Percentiles rank a stretch among this genome's conserved stretches.
Evolutionary conservation across 2,888 invertebrate species (phyloP).

Genomic region (Phortica okadai): DNA sequence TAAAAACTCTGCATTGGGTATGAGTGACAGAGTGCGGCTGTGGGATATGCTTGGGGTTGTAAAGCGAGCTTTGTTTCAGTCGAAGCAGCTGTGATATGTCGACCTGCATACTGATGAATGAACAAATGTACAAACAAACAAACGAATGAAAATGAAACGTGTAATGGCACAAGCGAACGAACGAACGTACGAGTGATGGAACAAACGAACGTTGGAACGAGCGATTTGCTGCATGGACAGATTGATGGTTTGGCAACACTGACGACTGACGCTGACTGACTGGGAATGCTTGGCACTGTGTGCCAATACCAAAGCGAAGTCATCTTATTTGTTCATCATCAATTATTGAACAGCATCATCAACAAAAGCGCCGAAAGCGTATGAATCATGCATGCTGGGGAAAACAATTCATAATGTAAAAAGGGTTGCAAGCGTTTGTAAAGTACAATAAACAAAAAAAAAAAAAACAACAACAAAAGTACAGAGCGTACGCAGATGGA

Average conservation of each 20-base stretch:
- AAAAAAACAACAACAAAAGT: conserved; percentile 12
- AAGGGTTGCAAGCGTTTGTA: conserved; percentile 1
- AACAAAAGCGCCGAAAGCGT: conserved; percentile 44
- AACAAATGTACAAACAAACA: conserved; percentile 67
- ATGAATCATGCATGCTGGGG: conserved; percentile 41
- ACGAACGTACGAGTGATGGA: conserved; percentile 65
- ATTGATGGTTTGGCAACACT: neutral
- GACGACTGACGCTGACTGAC: conserved; percentile 6
- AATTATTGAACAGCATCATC: conserved; percentile 69
- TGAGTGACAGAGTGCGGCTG: neutral
- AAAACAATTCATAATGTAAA: conserved; percentile 58
- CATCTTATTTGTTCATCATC: conserved; percentile 72
- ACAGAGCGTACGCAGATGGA: neutral
- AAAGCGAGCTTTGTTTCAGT: conserved; percentile 21
- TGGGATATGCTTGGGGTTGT: conserved; percentile 26
- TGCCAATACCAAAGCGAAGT: conserved; percentile 54
- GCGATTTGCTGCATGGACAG: neutral
- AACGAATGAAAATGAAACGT: conserved; percentile 43
- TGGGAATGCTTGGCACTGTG: conserved; percentile 13
- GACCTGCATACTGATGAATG: conserved; percentile 66
- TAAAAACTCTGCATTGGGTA: conserved; percentile 11
- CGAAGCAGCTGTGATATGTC: conserved; percentile 34
- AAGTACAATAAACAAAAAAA: conserved; percentile 8
- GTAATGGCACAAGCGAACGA: conserved; percentile 42
- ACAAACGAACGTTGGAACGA: conserved; percentile 34